Conservation (phyloP, 1,140 invertebrate genomes). For the Littorina saxatilis region DNA sequence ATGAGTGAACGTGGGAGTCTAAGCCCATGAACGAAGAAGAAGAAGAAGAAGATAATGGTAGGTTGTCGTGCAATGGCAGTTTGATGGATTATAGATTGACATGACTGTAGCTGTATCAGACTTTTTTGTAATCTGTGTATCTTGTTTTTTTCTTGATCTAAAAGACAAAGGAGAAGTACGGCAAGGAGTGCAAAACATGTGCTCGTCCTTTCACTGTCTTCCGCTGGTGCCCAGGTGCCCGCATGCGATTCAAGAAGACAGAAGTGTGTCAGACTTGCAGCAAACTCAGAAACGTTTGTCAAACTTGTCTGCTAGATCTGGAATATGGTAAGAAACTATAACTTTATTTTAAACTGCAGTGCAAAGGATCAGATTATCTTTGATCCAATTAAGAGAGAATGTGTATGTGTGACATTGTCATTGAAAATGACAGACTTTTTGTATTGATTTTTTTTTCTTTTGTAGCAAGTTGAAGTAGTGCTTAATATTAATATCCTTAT, state of each 20-base stretch:
- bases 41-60: too few relatives aligned
- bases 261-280: slow-evolving; percentile 99
- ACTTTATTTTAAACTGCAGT: too few relatives aligned
- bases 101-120: too few relatives aligned
- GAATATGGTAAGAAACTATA: slow-evolving; percentile 89
- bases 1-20: too few relatives aligned
- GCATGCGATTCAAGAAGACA: slow-evolving; percentile 99
- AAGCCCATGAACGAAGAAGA: too few relatives aligned
- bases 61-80: too few relatives aligned
- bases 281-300: slow-evolving; percentile 99
- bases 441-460: not conserved
- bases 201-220: slow-evolving; percentile 98
- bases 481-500: too few relatives aligned
- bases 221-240: slow-evolving; percentile 95
- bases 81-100: too few relatives aligned
- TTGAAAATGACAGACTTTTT: not conserved
- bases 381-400: not conserved
- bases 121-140: too few relatives aligned
- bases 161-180: slow-evolving; percentile 98
- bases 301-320: slow-evolving; percentile 98
- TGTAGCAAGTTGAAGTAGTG: too few relatives aligned
- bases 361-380: too few relatives aligned
- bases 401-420: slow-evolving; percentile 9
- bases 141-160: too few relatives aligned
- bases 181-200: slow-evolving; percentile 99